Base-by-base conservation (phyloP, 1,140 invertebrate genomes). In the Orchestia grillus region DNA sequence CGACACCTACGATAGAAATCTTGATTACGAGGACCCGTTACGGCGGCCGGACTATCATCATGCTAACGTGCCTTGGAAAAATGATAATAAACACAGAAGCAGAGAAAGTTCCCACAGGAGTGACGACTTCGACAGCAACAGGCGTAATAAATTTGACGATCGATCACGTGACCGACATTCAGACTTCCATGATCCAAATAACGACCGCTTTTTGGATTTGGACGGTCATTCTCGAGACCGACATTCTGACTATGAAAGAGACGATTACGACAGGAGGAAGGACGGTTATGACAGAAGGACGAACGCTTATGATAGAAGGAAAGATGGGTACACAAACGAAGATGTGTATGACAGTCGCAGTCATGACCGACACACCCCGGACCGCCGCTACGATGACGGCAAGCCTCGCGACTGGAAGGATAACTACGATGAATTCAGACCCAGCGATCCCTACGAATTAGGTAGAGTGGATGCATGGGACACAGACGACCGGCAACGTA, bases 31-130 rank as follows among this genome's bases (percentile, higher is more conserved):
- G 43, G 90, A 92, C 90, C 16, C 11, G 4, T 28, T 44, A 8
- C 41, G 90, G 43, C 41, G 90, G 1, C 90, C 90, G 16, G 90
- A 92, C 42, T 44, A 92, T 43, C 90, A 92, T 92, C 90, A 92
- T 43, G 90, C 90, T 11, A 92, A 92, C 36, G 90, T 92, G 40
- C 90, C 90, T 4, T 92, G 90, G 90, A 92, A 92, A 92, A 92
- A 92, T 92, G 44, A 92, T 44, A 92, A 92, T 44, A 92, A 92
- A 28, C 41, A 43, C 11, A 42, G 8, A 44, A 43, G 42, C 42
- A 28, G 19, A n/a, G n/a, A n/a, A n/a, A n/a, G n/a, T n/a, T n/a
- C n/a, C n/a, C n/a, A 16, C 11, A 23, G 88, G 36, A 43, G 36
- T 44, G 90, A 92, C 42, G 87, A 41, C 36, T 41, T 53, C 90